These are phyloP conservation scores for Hirudo medicinalis DNA, from an alignment of 1,140 invertebrate genomes.

Conservation along the genomic window DNA sequence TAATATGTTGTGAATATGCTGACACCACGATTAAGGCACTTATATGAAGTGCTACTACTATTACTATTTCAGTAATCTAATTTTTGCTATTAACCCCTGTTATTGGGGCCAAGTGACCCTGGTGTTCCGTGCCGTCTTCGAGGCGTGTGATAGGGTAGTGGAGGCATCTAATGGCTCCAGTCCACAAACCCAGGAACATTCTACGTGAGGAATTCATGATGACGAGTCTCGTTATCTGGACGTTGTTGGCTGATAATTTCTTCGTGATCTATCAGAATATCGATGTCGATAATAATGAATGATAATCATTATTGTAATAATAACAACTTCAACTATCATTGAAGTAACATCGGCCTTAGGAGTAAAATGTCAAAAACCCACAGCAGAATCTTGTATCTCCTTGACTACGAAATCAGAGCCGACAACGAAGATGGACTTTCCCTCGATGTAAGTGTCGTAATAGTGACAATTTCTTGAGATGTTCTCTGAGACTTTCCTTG, in stretches of 20 bases:
- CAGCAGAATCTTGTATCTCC: conserved; percentile 8
- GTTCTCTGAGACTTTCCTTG: conserved; percentile 1
- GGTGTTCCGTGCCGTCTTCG: background rate
- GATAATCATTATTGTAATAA: background rate
- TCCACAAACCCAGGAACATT: conserved; percentile 9
- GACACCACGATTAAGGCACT: too few relatives aligned
- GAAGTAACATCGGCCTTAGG: background rate
- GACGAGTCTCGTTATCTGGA: background rate
- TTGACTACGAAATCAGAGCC: conserved; percentile 10
- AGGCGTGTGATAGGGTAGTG: background rate
- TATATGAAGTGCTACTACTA: too few relatives aligned
- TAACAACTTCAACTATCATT: background rate
- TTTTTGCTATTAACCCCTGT: background rate
- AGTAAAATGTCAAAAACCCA: background rate
- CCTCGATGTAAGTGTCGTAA: conserved; percentile 8
- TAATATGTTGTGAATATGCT: too few relatives aligned
- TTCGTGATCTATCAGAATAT: conserved; percentile 6
- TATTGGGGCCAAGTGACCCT: conserved; percentile 8
- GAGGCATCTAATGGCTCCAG: background rate
- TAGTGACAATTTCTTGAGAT: background rate
- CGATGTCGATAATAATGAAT: background rate
- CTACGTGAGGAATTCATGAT: background rate
- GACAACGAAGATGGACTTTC: conserved; percentile 2
- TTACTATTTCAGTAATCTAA: too few relatives aligned
- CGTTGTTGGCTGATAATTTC: conserved; percentile 2